Evolutionary conservation across 1,140 invertebrate species (phyloP), one percentile per base, ranked within the genome.

Genomic region (Drosophila insularis): DNA sequence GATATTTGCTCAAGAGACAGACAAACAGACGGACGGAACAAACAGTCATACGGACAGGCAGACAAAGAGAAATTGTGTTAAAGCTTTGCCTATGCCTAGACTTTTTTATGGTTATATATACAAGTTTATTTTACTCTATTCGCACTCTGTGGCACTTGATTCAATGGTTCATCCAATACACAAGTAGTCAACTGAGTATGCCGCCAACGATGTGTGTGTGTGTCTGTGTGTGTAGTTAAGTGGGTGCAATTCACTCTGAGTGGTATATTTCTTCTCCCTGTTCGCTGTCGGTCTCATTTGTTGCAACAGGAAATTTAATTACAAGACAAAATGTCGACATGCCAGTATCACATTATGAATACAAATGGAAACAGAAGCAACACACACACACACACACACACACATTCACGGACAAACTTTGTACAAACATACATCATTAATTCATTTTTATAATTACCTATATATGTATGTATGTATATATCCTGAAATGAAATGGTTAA

Each of bases 261-360:
- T 40, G 35, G 53, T 62, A 40, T 14, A 19, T 32, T 35, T 58
- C 43, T 64, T 46, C 14, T 55, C 19, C 13, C 50, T 46, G 10
- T 14, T 17, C 59, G 37, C 13, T 59, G 37, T 23, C 58, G 27
- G 61, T 32, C 35, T 31, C 11, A 19, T 32, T 21, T 23, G 39
- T n/a, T 55, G 72, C 46, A 58, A 71, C 73, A 61, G 68, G 74
- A 72, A 86, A 81, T 87, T 87, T 87, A 86, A 86, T 86, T 86
- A 87, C 81, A 79, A 78, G 71, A 70, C 68, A 86, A 87, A 87
- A 87, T 79, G 79, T 70, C 65, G 66, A 72, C 82, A 86, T 78
- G 43, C 43, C 6, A 46, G 43, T 46, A 79, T 81, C 78, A 66
- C 68, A 63, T 75, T 81, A 86, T 86, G 75, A 81, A 86, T 72